These are phyloP conservation scores for Mythimna albipuncta DNA, from an alignment of 2,888 invertebrate species.

Conservation along the genomic window DNA sequence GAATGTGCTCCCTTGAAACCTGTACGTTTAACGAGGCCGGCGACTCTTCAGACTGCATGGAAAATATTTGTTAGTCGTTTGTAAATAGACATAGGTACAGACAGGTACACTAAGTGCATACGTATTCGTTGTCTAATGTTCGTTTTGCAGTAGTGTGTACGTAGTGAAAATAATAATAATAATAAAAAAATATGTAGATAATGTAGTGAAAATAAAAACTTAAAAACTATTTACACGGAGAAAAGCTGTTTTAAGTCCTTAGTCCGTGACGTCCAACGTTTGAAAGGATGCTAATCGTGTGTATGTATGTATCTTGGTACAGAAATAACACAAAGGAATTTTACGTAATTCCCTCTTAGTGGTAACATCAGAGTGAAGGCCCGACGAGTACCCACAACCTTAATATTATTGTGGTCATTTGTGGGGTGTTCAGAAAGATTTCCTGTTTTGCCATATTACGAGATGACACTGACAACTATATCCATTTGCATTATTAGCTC, in stretches of 20 bases:
- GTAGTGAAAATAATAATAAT: too few relatives aligned
- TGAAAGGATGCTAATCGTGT: slow-evolving; percentile 55
- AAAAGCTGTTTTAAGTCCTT: slow-evolving; percentile 42
- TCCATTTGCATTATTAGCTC: slow-evolving; percentile 56
- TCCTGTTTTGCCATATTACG: slow-evolving; percentile 48
- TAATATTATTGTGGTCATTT: slow-evolving; percentile 56
- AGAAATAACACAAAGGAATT: slow-evolving; percentile 61
- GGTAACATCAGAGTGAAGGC: slow-evolving; percentile 40
- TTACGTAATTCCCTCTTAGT: slow-evolving; percentile 58
- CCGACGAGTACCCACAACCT: slow-evolving; percentile 30
- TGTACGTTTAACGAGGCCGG: slow-evolving; percentile 39
- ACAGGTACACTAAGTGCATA: slow-evolving; percentile 10
- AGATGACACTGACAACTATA: slow-evolving; percentile 40
- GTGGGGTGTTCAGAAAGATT: slow-evolving; percentile 39
- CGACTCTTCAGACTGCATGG: slow-evolving; percentile 32
- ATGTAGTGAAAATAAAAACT: slow-evolving; percentile 30
- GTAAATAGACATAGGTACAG: slow-evolving; percentile 36
- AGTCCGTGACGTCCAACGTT: slow-evolving; percentile 35
- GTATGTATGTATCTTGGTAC: slow-evolving; percentile 39
- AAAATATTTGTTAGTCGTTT: slow-evolving; percentile 44
- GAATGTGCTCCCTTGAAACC: slow-evolving; percentile 38
- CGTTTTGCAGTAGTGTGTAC: not conserved
- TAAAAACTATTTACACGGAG: slow-evolving; percentile 40
- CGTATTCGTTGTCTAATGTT: slow-evolving; percentile 25
- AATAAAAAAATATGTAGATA: not conserved